These are phyloP conservation scores for Cinclus mexicanus DNA, from an alignment of 2,113 vertebrate genomes.

Conservation along the genomic window DNA sequence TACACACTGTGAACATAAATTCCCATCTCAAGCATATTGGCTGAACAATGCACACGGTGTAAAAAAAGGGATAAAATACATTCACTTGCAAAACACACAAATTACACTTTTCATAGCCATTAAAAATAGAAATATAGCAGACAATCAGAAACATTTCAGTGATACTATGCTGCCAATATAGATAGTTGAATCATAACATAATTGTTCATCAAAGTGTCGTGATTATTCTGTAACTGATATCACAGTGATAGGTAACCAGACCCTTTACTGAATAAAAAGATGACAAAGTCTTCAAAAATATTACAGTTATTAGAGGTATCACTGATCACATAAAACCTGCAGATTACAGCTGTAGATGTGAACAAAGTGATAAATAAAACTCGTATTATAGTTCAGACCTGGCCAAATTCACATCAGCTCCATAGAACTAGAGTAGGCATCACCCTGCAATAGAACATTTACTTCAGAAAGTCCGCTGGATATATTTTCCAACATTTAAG, in stretches of 20 bases:
- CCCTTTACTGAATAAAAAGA: background rate
- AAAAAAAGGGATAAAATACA: conserved; percentile 17
- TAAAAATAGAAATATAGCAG: background rate
- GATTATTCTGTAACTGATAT: conserved; percentile 55
- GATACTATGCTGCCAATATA: background rate
- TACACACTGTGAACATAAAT: conserved; percentile 66
- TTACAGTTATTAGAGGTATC: background rate
- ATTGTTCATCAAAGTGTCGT: conserved; percentile 14
- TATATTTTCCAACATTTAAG: background rate
- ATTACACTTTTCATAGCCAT: background rate
- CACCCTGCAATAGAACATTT: background rate
- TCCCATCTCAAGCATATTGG: conserved; percentile 41
- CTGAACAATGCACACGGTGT: conserved; percentile 35
- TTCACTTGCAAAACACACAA: conserved; percentile 38
- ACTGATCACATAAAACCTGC: background rate
- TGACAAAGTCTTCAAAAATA: background rate
- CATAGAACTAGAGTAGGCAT: background rate
- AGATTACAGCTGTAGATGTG: background rate
- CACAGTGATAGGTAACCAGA: background rate
- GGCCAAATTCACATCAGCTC: background rate
- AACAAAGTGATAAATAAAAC: background rate
- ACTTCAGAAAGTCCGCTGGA: background rate
- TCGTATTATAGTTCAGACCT: background rate
- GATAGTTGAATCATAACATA: conserved; percentile 32
- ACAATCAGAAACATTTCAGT: conserved; percentile 26